Conservation (phyloP, 2,113 vertebrate species). For the Pelmatolapia mariae region DNA sequence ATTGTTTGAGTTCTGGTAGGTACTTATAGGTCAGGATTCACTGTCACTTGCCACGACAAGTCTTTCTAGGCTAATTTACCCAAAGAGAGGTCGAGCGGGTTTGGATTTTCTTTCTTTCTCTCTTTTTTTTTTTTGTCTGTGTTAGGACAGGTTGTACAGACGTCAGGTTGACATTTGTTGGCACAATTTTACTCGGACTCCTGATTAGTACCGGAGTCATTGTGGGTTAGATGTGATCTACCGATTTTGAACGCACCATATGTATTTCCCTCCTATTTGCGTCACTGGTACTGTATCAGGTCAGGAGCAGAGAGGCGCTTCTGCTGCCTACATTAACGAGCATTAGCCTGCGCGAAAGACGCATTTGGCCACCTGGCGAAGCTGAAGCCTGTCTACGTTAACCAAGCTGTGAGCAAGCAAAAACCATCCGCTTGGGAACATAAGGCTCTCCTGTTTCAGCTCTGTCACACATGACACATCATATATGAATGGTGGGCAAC, state of each 20-base stretch:
- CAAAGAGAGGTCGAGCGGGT: neutral
- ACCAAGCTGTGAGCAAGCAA: neutral
- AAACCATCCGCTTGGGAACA: neutral
- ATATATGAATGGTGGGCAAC: neutral
- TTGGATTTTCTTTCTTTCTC: neutral
- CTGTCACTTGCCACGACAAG: neutral
- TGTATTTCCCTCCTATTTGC: slow-evolving; percentile 40
- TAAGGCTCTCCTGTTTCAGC: neutral
- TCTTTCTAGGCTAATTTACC: too few relatives aligned
- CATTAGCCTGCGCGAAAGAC: slow-evolving; percentile 36
- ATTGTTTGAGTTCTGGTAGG: neutral
- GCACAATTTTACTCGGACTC: neutral
- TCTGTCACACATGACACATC: slow-evolving; percentile 39
- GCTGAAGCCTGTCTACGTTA: slow-evolving; percentile 11
- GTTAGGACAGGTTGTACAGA: neutral
- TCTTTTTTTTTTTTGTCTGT: neutral
- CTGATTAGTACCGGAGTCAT: neutral
- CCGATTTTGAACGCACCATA: slow-evolving; percentile 38
- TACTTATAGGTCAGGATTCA: neutral
- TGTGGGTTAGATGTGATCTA: neutral
- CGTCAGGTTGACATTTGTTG: neutral
- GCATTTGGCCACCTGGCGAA: slow-evolving; percentile 59
- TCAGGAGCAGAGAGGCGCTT: slow-evolving; percentile 6
- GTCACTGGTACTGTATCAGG: slow-evolving; percentile 40
- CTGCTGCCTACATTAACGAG: slow-evolving; percentile 40